Evolutionary conservation across 2,888 invertebrate genomes (phyloP), one percentile per base, ranked within the genome.

Genomic region (Linnaemya tessellans): DNA sequence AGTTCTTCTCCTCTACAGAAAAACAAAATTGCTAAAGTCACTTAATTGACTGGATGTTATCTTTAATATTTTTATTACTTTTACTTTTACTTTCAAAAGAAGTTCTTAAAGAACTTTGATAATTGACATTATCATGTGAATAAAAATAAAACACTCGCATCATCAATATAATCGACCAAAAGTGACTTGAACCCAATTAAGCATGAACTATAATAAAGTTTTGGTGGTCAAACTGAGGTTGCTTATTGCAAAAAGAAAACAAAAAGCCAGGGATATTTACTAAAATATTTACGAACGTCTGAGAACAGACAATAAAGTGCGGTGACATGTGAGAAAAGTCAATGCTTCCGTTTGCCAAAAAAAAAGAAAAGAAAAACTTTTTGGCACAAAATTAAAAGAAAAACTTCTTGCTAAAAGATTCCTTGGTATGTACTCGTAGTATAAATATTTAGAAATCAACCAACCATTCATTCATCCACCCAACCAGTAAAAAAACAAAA

Each of bases 241-340:
- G 54, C 49, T 11, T 56, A 30, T 43, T 65, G 13, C 18, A 49
- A 54, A 22, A 18, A 11, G 20, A 20, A 38, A 22, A n/a, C n/a
- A n/a, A n/a, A 70, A 35, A 62, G 13, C 15, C 15, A 84, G 64
- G 51, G 62, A 18, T 68, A 67, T 35, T 71, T 71, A 70, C 18
- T 22, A 15, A 9, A 41, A 30, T 9, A 74, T 49, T 35, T 43
- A 74, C 41, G 30, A 71, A 73, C 77, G 62, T 78, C 25, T 35
- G 30, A 18, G 25, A 84, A 64, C 70, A 85, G 79, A 81, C 71
- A 75, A 73, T 64, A 78, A 70, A 78, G 71, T 86, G 78, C 54
- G 74, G 74, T 86, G 87, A 84, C 86, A 87, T 87, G 87, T 84
- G 86, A 80, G 85, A 80, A 86, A 87, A 88, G 87, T 83, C 85